A percentile compares a stretch with the other conserved stretches of the same genome.
Evolutionary conservation across 2,797 vertebrate species (phyloP).

Genomic region (Phoeniculus purpureus): DNA sequence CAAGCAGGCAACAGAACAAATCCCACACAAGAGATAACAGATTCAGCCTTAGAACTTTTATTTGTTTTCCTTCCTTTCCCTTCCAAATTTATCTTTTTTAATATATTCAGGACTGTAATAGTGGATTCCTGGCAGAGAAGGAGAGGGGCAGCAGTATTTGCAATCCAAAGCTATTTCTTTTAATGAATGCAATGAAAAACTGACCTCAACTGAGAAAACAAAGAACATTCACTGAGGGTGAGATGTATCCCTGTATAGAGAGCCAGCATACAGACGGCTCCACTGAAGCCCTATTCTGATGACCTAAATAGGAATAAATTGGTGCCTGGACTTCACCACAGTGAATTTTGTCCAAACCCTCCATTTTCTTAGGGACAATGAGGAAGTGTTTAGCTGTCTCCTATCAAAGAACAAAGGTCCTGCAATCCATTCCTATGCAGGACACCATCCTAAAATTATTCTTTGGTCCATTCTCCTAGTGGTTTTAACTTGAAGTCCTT

Average conservation of each 20-base stretch:
- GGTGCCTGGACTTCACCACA: background rate
- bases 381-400: background rate
- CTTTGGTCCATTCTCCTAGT: background rate
- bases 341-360: background rate
- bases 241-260: conserved; percentile 45
- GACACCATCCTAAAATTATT: background rate
- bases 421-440: background rate
- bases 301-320: conserved; percentile 67
- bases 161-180: conserved; percentile 47
- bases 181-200: conserved; percentile 62
- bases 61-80: background rate
- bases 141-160: background rate
- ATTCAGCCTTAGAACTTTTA: background rate
- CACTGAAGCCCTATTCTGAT: conserved; percentile 37
- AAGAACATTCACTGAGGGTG: conserved; percentile 59
- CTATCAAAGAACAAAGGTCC: background rate
- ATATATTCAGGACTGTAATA: background rate
- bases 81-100: conserved; percentile 5
- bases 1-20: background rate
- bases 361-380: background rate
- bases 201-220: conserved; percentile 61
- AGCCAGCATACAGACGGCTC: conserved; percentile 24
- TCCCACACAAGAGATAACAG: background rate
- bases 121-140: background rate
- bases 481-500: background rate